Conservation (phyloP, 2,888 invertebrate genomes). For the Adelognathus sp. region DNA sequence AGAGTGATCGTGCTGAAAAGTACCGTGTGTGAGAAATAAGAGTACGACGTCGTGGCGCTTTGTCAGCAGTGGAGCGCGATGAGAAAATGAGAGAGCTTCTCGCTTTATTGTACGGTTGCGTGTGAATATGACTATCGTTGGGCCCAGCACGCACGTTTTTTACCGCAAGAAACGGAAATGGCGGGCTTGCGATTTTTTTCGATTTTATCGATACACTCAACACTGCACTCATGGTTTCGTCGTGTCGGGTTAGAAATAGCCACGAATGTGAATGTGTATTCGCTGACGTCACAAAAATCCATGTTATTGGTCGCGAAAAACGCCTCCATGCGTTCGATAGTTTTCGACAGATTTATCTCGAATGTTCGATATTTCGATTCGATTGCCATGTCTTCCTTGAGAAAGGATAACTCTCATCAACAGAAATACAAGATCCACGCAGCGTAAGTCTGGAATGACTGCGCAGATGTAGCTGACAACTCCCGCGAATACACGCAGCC, state of each 20-base stretch:
- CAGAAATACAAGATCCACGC: too few relatives aligned
- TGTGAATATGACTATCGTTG: not conserved
- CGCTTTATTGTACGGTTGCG: not conserved
- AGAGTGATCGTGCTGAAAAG: conserved; percentile 22
- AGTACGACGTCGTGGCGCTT: not conserved
- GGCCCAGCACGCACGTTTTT: not conserved
- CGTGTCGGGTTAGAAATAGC: too few relatives aligned
- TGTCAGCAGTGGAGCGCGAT: not conserved
- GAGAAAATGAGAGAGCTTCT: not conserved
- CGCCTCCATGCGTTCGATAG: too few relatives aligned
- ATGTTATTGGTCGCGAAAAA: not conserved
- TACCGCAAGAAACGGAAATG: too few relatives aligned
- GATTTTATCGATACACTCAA: too few relatives aligned
- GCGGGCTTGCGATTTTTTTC: too few relatives aligned
- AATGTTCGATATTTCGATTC: too few relatives aligned
- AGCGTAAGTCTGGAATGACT: not conserved
- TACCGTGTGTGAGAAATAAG: not conserved
- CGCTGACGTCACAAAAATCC: too few relatives aligned
- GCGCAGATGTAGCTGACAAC: conserved; percentile 3
- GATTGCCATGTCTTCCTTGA: too few relatives aligned
- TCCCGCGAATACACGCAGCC: conserved; percentile 21
- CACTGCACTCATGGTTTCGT: too few relatives aligned
- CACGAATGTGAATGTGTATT: too few relatives aligned
- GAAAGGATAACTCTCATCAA: not conserved
- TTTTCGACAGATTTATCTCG: too few relatives aligned